Percentiles rank a stretch among this genome's conserved stretches.
Evolutionary conservation across 2,113 vertebrate species (phyloP).

Genomic region (Cebus imitator): DNA sequence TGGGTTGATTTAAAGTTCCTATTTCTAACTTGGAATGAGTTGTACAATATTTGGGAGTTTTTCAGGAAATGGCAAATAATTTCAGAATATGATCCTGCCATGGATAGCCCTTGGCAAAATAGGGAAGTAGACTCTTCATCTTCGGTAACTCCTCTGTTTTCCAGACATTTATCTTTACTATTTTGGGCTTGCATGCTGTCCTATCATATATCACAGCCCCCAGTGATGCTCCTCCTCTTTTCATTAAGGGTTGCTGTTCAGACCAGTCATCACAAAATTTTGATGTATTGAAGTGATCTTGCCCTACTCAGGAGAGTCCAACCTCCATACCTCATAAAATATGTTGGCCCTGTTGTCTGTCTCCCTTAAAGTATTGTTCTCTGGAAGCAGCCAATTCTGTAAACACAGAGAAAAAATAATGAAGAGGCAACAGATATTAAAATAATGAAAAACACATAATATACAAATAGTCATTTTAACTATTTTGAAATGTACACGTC

Average conservation of each 20-base stretch:
- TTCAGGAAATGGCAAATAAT: background rate
- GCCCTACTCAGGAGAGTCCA: background rate
- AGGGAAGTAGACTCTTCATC: background rate
- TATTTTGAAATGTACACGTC: background rate
- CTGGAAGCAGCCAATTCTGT: background rate
- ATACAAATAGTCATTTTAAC: background rate
- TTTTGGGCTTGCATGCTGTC: background rate
- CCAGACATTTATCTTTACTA: background rate
- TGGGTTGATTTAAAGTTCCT: background rate
- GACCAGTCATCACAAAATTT: background rate
- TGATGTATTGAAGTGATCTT: background rate
- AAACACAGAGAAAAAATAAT: background rate
- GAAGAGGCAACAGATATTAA: background rate
- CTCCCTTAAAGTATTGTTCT: background rate
- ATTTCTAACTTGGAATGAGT: slow-evolving; percentile 8
- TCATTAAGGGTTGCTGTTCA: background rate
- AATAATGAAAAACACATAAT: background rate
- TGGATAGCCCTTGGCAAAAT: background rate
- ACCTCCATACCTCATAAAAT: background rate
- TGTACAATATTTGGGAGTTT: slow-evolving; percentile 15
- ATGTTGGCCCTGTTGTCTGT: background rate
- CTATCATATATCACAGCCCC: background rate
- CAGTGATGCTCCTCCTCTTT: background rate
- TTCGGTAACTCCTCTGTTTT: background rate
- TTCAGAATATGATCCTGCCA: background rate